phyloP scores from a whole-genome alignment of 2,113 vertebrate species.

The Oriolus oriolus region DNA sequence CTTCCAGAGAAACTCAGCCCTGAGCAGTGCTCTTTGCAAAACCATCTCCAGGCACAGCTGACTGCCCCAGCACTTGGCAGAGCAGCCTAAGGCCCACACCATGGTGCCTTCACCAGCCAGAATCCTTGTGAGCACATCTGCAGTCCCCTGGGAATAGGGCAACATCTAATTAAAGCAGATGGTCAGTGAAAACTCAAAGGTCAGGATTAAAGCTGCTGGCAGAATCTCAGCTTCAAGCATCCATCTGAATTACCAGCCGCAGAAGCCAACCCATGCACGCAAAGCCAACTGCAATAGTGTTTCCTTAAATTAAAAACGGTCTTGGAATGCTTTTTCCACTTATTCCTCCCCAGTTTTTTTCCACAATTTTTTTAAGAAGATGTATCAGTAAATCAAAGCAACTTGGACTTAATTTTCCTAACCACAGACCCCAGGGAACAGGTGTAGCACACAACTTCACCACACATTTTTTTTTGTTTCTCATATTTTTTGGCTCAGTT shows the following conservation, averaged over 20 bases:
- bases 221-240: not conserved
- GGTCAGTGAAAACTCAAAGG: not conserved
- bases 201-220: not conserved
- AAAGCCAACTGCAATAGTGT: not conserved
- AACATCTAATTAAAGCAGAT: not conserved
- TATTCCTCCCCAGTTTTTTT: not conserved
- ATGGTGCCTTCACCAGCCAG: not conserved
- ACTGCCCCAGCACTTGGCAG: not conserved
- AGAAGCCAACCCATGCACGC: not conserved
- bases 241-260: not conserved
- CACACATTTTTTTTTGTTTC: not conserved
- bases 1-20: not conserved
- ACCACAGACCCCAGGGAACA: not conserved
- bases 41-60: not conserved
- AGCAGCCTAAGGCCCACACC: not conserved
- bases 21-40: not conserved
- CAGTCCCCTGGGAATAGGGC: not conserved
- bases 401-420: not conserved
- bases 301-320: not conserved
- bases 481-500: not conserved
- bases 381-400: not conserved
- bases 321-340: not conserved
- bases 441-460: rapidly evolving
- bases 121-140: not conserved
- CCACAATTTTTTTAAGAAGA: rapidly evolving